A percentile compares a stretch with the other conserved stretches of the same genome.
Conservation (phyloP, 1,140 invertebrate genomes). For the Hermatobates lingyangjiaoensis region DNA sequence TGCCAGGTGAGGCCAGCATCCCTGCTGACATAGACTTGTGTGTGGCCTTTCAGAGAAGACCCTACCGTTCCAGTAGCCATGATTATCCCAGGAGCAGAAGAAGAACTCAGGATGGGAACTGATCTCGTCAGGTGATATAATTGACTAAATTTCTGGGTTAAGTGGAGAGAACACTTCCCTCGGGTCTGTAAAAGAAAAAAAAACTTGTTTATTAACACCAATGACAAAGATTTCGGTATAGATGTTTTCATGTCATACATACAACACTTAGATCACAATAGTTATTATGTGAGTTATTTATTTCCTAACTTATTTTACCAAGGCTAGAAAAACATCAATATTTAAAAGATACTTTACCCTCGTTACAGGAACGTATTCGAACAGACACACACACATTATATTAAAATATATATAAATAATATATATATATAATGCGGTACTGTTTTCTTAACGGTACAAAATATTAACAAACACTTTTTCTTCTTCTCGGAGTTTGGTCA, state of each 20-base stretch:
- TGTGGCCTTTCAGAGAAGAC: conserved; percentile 53
- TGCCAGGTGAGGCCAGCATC: conserved; percentile 74
- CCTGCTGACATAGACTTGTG: conserved; percentile 51
- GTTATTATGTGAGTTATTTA: not conserved
- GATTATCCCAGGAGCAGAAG: conserved; percentile 72
- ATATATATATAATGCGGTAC: no score
- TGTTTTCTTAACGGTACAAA: no score
- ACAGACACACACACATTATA: no score
- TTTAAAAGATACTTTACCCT: no score
- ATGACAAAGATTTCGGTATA: not conserved
- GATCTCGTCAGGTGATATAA: conserved; percentile 58
- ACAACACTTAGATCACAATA: not conserved
- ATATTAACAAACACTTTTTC: no score
- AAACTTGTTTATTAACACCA: conserved; percentile 2
- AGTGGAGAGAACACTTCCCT: conserved; percentile 55
- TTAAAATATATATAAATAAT: no score
- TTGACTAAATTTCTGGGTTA: conserved; percentile 67
- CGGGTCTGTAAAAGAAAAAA: conserved; percentile 22
- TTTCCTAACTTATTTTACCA: not conserved
- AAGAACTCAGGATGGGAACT: conserved; percentile 64
- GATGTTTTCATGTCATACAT: not conserved
- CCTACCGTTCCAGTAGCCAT: conserved; percentile 70
- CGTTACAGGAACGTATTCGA: no score
- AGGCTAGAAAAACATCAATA: no score
- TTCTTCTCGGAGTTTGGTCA: no score